These are phyloP conservation scores for Tupaia chinensis DNA, from an alignment of 2,113 vertebrate genomes.

Conservation along the genomic window DNA sequence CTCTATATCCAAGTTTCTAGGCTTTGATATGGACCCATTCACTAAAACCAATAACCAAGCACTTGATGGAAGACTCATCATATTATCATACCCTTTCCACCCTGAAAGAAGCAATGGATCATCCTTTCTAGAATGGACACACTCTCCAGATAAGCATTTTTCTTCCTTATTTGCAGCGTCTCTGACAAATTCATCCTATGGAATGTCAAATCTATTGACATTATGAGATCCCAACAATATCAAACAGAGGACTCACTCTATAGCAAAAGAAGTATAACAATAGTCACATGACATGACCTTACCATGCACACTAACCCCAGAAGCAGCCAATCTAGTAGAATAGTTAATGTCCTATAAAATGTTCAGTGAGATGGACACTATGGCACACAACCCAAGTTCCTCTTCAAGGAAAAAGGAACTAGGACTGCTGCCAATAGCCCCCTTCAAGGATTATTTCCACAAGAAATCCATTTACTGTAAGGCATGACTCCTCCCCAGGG, in stretches of 20 bases:
- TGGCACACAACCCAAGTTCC: background rate
- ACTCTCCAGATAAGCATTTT: background rate
- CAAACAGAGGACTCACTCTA: background rate
- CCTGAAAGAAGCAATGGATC: background rate
- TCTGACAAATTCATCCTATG: background rate
- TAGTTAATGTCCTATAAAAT: background rate
- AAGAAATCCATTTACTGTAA: background rate
- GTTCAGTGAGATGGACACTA: background rate
- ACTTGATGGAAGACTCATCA: background rate
- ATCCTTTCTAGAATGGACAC: background rate
- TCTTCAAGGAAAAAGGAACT: background rate
- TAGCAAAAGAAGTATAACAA: background rate
- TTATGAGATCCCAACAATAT: background rate
- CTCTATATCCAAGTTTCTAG: background rate
- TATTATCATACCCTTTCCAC: background rate
- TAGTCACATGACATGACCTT: background rate
- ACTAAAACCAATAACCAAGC: background rate
- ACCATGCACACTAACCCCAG: background rate
- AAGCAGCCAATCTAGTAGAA: background rate
- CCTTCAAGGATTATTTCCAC: background rate
- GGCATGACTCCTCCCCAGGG: background rate
- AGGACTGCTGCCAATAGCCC: background rate
- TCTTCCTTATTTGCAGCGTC: background rate
- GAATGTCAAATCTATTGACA: background rate
- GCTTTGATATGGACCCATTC: background rate